Conservation (phyloP, 2,113 vertebrate genomes). For the Eolophus roseicapilla region DNA sequence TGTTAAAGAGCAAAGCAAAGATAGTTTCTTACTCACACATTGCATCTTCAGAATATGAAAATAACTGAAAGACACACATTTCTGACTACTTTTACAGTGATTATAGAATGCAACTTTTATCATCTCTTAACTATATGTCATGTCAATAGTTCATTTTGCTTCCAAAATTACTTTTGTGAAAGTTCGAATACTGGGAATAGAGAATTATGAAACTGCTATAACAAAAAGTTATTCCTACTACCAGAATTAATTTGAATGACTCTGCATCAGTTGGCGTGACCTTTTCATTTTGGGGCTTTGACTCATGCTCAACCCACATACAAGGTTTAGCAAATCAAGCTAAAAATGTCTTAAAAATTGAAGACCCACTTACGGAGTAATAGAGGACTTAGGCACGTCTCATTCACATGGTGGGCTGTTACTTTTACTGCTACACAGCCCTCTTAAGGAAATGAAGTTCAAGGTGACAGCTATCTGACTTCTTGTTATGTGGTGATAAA, state of each 20-base stretch:
- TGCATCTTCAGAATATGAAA: neutral
- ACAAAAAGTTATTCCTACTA: constrained; percentile 33
- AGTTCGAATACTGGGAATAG: neutral
- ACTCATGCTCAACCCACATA: constrained; percentile 58
- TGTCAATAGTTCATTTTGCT: neutral
- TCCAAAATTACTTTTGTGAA: neutral
- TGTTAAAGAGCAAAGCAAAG: neutral
- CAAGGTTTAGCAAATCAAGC: neutral
- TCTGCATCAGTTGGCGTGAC: constrained; percentile 15
- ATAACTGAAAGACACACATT: neutral
- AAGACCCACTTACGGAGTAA: neutral
- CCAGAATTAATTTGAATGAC: constrained; percentile 30
- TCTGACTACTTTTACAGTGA: neutral
- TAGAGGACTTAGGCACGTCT: neutral
- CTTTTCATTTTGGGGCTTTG: constrained; percentile 59
- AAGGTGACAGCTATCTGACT: neutral
- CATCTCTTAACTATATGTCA: neutral
- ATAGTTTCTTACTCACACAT: neutral
- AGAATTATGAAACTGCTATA: constrained; percentile 14
- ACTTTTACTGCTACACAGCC: neutral
- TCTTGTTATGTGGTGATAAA: neutral
- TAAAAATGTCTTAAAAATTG: constrained; percentile 35
- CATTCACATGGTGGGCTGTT: neutral
- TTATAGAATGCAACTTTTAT: neutral
- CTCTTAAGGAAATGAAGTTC: neutral